Conservation (phyloP, 2,113 vertebrate genomes). For the Picathartes gymnocephalus region DNA sequence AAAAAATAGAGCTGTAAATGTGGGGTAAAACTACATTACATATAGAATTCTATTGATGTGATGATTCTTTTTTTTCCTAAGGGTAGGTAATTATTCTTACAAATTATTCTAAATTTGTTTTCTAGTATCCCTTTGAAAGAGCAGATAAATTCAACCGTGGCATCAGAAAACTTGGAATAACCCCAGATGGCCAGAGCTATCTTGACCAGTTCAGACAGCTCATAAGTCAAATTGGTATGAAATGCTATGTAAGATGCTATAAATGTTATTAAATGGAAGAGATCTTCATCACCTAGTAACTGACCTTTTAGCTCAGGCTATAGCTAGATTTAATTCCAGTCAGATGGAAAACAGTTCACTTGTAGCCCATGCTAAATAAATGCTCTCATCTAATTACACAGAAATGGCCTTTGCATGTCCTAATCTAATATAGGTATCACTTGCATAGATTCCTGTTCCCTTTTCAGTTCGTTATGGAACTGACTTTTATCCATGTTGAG, state of each 20-base stretch:
- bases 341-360: neutral
- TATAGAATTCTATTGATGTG: neutral
- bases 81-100: neutral
- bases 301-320: neutral
- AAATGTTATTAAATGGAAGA: neutral
- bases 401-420: neutral
- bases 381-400: neutral
- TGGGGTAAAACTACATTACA: neutral
- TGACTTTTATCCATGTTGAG: neutral
- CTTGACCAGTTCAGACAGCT: constrained; percentile 98
- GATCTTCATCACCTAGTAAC: neutral
- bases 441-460: neutral
- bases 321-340: neutral
- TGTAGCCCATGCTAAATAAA: neutral
- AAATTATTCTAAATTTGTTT: constrained; percentile 18
- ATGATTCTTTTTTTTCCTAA: neutral
- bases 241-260: neutral
- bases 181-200: constrained; percentile 96
- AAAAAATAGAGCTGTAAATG: neutral
- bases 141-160: constrained; percentile 98
- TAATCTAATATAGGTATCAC: neutral
- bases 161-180: constrained; percentile 95
- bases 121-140: constrained; percentile 95
- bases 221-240: constrained; percentile 97
- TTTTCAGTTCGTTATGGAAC: neutral